Base-by-base conservation (phyloP, 2,797 vertebrate genomes). In the Botia almorhae region DNA sequence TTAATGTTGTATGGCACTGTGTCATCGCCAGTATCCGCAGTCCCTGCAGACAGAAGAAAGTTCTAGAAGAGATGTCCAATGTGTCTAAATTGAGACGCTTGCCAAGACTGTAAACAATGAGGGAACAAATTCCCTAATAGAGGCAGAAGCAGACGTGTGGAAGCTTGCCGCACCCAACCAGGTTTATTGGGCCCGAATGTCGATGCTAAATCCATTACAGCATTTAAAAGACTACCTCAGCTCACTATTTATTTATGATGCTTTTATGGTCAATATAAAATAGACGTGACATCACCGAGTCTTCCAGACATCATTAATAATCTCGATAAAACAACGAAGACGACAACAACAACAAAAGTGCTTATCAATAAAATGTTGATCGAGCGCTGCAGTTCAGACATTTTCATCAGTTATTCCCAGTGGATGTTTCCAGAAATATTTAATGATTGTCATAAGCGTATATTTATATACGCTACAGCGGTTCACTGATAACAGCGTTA, bases 41-140 rank as follows among this genome's bases (percentile, higher is more conserved):
- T 76, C 77, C 36, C 33, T 55, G 17, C 69, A 74, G 36, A 46
- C 51, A 56, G 56, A 39, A 56, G 75, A 81, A 60, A 2, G 14
- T 69, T 69, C 63, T 74, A 63, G 75, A 80, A 74, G 56, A 78
- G 70, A 61, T 10, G 26, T 70, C 56, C 48, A 70, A 69, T 79
- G 64, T 69, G 69, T 70, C 21, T 26, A 39, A 74, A 76, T 19
- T 39, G 48, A 80, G 23, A 19, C 43, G 3, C 60, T 39, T 78
- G 65, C 72, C 48, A 74, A 10, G 46, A 75, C 7, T 21, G 29
- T 33, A 74, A 64, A 74, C 76, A 43, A 67, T 60, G 53, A 69
- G 51, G 39, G 17, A 33, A 16, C 33, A 69, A 74, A 60, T 46
- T 16, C 39, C 56, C 26, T 13, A 64, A 71, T 53, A 51, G 8